phyloP scores from a whole-genome alignment of 1,140 invertebrate species.

The Hylyphantes graminicola region DNA sequence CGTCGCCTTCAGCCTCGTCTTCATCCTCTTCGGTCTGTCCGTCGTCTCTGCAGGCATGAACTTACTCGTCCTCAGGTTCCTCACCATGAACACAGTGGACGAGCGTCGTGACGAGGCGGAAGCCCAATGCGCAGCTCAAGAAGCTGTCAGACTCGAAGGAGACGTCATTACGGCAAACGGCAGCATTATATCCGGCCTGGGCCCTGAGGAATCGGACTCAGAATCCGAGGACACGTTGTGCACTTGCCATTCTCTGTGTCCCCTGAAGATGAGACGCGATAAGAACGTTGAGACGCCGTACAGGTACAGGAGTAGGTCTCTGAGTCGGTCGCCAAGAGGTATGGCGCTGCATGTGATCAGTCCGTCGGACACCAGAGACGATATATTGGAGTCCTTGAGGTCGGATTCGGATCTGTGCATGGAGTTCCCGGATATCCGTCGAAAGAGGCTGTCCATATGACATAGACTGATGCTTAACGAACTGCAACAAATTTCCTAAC shows the following conservation, averaged over 20 bases:
- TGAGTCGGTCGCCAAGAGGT: constrained; percentile 79
- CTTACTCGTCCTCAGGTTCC: constrained; percentile 95
- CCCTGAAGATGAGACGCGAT: constrained; percentile 69
- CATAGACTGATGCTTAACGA: constrained; percentile 51
- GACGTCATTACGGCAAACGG: constrained; percentile 85
- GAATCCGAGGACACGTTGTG: constrained; percentile 49
- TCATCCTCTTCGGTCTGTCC: constrained; percentile 98
- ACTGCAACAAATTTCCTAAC: constrained; percentile 44
- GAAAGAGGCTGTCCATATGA: constrained; percentile 66
- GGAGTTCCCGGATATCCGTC: constrained; percentile 61
- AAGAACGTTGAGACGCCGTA: constrained; percentile 70
- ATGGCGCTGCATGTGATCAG: constrained; percentile 75
- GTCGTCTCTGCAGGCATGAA: constrained; percentile 99
- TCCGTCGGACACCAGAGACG: constrained; percentile 61
- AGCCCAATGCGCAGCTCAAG: constrained; percentile 75
- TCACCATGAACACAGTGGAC: constrained; percentile 98
- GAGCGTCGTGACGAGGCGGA: constrained; percentile 97
- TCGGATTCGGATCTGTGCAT: constrained; percentile 63
- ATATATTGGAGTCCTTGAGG: constrained; percentile 63
- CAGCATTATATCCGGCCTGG: constrained; percentile 73
- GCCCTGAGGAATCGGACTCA: constrained; percentile 54
- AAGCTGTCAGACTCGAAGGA: constrained; percentile 86
- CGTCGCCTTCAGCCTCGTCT: constrained; percentile 97
- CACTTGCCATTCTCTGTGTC: constrained; percentile 47
- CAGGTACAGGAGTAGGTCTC: constrained; percentile 77